phyloP scores from a whole-genome alignment of 2,113 vertebrate species.

The Lagopus leucura region DNA sequence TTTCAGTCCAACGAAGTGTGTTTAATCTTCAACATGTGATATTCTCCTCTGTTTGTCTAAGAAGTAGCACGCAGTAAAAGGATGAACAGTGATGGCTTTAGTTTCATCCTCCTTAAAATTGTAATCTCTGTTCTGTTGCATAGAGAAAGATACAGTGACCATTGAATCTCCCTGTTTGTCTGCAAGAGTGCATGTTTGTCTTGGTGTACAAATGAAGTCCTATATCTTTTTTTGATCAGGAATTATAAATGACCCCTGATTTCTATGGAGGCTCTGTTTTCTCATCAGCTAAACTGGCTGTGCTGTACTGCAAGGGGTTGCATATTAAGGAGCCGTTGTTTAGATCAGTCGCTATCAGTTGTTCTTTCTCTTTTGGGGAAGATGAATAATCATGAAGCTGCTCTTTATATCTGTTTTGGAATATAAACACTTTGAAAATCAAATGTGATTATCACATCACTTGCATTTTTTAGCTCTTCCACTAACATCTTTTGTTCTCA shows the following conservation, averaged over 20 bases:
- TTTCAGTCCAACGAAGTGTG: neutral
- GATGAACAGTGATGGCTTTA: neutral
- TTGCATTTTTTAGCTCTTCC: constrained; percentile 12
- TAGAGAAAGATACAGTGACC: neutral
- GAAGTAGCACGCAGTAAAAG: neutral
- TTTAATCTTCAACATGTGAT: neutral
- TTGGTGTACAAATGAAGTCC: constrained; percentile 23
- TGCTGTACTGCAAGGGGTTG: neutral
- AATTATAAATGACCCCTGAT: constrained; percentile 4
- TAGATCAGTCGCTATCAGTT: neutral
- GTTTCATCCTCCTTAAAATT: neutral
- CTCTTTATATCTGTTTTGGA: constrained; percentile 16
- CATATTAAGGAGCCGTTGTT: neutral
- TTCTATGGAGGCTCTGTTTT: constrained; percentile 17
- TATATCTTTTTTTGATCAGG: neutral
- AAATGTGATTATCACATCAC: neutral
- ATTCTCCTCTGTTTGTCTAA: neutral
- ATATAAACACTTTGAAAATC: constrained; percentile 18
- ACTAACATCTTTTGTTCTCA: constrained; percentile 64
- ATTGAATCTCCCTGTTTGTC: neutral
- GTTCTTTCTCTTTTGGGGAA: constrained; percentile 15
- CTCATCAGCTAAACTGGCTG: neutral
- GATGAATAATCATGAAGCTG: neutral
- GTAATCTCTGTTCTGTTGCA: neutral
- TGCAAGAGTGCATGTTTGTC: neutral